A percentile compares a stretch with the other conserved stretches of the same genome.
These are phyloP conservation scores for Neoaliturus tenellus DNA, from an alignment of 2,888 invertebrate species.

Conservation along the genomic window DNA sequence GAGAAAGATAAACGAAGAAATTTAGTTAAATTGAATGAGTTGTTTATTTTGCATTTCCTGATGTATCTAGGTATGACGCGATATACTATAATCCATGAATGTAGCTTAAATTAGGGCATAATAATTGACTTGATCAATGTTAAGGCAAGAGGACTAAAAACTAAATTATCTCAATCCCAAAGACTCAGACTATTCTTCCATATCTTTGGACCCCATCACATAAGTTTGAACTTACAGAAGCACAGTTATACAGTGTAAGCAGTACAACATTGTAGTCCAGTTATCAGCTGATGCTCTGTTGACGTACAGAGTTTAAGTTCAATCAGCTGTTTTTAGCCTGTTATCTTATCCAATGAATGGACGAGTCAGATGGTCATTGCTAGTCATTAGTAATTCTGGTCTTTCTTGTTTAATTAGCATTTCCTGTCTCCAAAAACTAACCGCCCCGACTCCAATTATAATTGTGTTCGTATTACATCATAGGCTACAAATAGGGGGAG, in stretches of 20 bases:
- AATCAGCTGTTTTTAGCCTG: constrained; percentile 32
- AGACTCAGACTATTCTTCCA: too few species aligned
- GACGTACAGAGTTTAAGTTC: constrained; percentile 27
- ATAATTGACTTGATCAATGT: too few species aligned
- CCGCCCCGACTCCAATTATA: constrained; percentile 2
- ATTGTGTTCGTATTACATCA: constrained; percentile 1
- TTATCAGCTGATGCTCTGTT: constrained; percentile 28
- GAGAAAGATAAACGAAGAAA: neutral
- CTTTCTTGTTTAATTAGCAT: constrained; percentile 41
- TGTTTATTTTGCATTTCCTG: neutral
- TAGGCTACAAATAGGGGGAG: neutral
- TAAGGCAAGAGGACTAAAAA: too few species aligned
- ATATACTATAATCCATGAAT: too few species aligned
- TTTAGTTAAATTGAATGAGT: neutral
- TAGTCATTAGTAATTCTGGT: constrained; percentile 50
- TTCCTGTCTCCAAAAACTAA: constrained; percentile 34
- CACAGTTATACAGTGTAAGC: too few species aligned
- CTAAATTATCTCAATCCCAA: too few species aligned
- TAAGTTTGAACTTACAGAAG: too few species aligned
- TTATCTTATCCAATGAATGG: constrained; percentile 53
- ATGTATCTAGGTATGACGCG: neutral
- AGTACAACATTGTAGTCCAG: neutral
- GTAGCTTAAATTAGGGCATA: too few species aligned
- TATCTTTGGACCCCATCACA: too few species aligned
- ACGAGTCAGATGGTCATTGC: constrained; percentile 48